Evolutionary conservation across 2,888 invertebrate species (phyloP).

Genomic region (Parnassius apollo): DNA sequence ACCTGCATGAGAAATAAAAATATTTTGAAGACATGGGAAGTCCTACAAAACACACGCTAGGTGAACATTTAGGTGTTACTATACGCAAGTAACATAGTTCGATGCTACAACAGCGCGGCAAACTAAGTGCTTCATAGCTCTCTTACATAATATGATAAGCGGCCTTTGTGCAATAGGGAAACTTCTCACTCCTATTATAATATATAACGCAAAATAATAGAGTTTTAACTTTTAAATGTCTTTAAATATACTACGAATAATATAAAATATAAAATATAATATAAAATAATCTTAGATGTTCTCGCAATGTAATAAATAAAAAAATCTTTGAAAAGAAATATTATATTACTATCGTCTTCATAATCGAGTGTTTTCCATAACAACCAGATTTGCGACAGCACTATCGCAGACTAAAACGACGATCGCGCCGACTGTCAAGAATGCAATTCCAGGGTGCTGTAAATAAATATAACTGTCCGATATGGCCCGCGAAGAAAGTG

Average conservation of each 20-base stretch:
- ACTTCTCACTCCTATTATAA: slow-evolving; percentile 27
- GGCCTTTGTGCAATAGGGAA: slow-evolving; percentile 28
- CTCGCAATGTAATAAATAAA: neutral
- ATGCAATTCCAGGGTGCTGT: slow-evolving; percentile 50
- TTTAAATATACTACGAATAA: neutral
- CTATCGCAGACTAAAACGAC: slow-evolving; percentile 28
- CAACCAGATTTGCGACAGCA: slow-evolving; percentile 12
- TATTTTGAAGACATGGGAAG: no score
- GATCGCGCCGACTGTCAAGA: slow-evolving; percentile 29
- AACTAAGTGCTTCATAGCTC: no score
- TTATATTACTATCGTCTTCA: neutral
- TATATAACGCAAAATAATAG: slow-evolving; percentile 6
- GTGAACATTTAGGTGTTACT: no score
- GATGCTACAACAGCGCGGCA: no score
- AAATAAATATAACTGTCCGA: slow-evolving; percentile 74
- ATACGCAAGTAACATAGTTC: no score
- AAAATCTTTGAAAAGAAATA: neutral
- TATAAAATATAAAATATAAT: neutral
- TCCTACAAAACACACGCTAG: no score
- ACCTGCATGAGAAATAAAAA: no score
- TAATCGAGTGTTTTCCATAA: slow-evolving; percentile 11
- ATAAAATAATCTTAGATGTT: neutral
- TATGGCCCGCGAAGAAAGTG: slow-evolving; percentile 54
- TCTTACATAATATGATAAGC: no score
- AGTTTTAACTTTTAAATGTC: slow-evolving; percentile 4